Evolutionary conservation across 2,888 invertebrate genomes (phyloP), one percentile per base, ranked within the genome.

Genomic region (Eupelmus urozonus): DNA sequence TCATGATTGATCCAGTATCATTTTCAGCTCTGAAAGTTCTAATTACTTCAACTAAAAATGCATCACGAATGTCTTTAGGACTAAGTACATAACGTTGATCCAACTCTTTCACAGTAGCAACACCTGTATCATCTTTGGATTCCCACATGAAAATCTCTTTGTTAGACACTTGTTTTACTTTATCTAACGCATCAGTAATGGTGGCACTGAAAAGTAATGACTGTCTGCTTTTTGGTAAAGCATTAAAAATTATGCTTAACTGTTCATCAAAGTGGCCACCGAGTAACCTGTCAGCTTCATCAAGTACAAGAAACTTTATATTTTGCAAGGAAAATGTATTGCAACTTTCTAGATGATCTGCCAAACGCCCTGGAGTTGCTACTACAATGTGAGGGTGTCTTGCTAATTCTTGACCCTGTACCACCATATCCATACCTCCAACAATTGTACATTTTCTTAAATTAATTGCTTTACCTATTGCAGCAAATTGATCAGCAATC

Each of bases 201-300:
- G 99, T 99, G 0, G 99, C 99, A 77, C 98, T 98, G 88, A 98
- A 98, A 72, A 98, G 92, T 18, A 99, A 91, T 75, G 96, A 97
- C 87, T 98, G 98, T 79, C 96, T 92, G 72, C 93, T 93, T 82
- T 93, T 92, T 0, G 98, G 96, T 60, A 98, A 88, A 5, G 92
- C 92, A 66, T 91, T 89, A 87, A 97, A 95, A 85, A 97, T 97
- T 0, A 94, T 93, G 87, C 94, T 93, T 65, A 98, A 91, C 85
- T 96, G 96, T 27, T 93, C 94, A 89, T 96, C 94, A 88, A 97
- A 97, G 63, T 94, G 93, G 65, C 96, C 96, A 87, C 95, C 93
- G 81, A 95, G 89, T 82, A 95, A 92, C 90, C 97, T 93, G 88
- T 99, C 99, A 42, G 99, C 99, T 91, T 99, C 99, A 91, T 99